Evolutionary conservation across 1,140 invertebrate species (phyloP), one percentile per base, ranked within the genome.

Genomic region (Trichomalopsis sarcophagae): DNA sequence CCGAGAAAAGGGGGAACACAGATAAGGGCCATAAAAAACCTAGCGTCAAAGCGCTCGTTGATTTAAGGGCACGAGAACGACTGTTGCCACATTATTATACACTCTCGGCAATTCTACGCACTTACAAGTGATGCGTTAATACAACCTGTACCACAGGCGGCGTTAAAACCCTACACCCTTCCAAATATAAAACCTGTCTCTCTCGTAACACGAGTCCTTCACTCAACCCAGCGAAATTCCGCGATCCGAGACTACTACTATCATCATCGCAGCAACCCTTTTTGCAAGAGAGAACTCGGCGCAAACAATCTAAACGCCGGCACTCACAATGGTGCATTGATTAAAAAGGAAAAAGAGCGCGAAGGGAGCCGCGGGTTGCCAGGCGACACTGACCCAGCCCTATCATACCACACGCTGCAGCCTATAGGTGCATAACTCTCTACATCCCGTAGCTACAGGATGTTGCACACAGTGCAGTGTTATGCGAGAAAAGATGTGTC

Each of bases 221-320:
- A 44, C 40, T 44, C 40, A 10, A 44, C 40, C 36, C 36, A 40
- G 36, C 36, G 5, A 40, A 40, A 40, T 40, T 40, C 36, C 40
- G 40, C 40, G 10, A 44, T 44, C 40, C 40, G 40, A 44, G 27
- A 27, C 27, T 27, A 27, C 40, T 44, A 9, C 10, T 10, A 44
- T 2, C 40, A 10, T 44, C 40, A 2, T 55, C 82, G 69, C 78
- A 69, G 69, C 78, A 69, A 71, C 68, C 68, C 68, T 71, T 71
- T 62, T 62, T n/a, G 13, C 47, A 13, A 21, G 66, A n/a, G 66
- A 85, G 80, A 85, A 77, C 86, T 83, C 47, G 47, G 14, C 78
- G 83, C 86, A 88, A 88, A 91, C 88, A 91, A 91, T 91, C 89
- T 88, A 88, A 89, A 77, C 6, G 66, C 21, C 85, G 82, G 89